These are phyloP conservation scores for Perca flavescens DNA, from an alignment of 2,113 vertebrate genomes.

Conservation along the genomic window DNA sequence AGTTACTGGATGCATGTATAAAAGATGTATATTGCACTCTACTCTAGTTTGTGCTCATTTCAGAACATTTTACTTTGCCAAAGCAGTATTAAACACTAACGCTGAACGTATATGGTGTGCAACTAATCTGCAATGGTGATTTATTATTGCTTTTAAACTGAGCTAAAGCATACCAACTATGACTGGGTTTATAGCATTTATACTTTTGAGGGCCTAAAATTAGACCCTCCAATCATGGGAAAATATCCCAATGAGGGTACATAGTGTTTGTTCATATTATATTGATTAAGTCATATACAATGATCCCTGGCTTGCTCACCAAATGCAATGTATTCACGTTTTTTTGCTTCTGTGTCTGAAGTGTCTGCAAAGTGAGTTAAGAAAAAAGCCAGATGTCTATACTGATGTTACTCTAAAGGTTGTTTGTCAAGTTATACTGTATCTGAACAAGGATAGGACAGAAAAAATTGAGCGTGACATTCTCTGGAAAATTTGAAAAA, in stretches of 20 bases:
- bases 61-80: neutral
- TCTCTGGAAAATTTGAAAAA: neutral
- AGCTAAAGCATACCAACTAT: neutral
- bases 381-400: neutral
- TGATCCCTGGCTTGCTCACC: neutral
- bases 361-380: neutral
- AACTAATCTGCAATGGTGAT: neutral
- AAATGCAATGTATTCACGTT: neutral
- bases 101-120: neutral
- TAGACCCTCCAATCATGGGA: neutral
- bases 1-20: neutral
- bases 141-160: neutral
- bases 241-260: neutral
- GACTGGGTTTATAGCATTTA: neutral
- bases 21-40: neutral
- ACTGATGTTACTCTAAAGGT: neutral
- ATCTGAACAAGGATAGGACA: neutral
- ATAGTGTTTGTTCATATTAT: neutral
- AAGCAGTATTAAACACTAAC: neutral
- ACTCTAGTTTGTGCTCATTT: neutral
- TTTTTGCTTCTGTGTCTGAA: neutral
- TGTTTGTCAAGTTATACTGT: neutral
- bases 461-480: neutral
- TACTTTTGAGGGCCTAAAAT: too few relatives aligned
- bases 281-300: neutral